These are phyloP conservation scores for Drosophila sp. DNA, from an alignment of 1,140 invertebrate species.

Conservation along the genomic window DNA sequence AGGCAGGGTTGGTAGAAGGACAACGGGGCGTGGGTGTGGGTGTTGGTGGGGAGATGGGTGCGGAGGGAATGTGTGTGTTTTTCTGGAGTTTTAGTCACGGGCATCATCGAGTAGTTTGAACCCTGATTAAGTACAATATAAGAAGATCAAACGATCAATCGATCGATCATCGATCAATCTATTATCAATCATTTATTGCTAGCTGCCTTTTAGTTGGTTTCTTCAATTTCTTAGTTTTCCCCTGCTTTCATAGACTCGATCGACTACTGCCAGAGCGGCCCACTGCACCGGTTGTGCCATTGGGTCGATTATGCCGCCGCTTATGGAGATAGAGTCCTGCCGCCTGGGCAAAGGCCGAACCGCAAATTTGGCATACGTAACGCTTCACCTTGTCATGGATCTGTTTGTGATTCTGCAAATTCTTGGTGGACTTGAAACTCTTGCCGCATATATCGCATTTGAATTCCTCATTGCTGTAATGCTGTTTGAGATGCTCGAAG, in stretches of 20 bases:
- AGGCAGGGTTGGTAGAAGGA: background rate
- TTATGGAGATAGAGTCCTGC: constrained; percentile 83
- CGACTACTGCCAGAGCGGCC: constrained; percentile 50
- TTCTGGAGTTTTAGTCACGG: constrained; percentile 1
- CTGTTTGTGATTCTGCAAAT: constrained; percentile 79
- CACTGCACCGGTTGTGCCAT: constrained; percentile 56
- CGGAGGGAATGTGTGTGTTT: background rate
- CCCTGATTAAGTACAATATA: constrained; percentile 6
- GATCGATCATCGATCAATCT: background rate
- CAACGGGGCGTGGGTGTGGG: too few relatives aligned
- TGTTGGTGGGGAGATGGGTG: background rate
- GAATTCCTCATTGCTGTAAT: constrained; percentile 83
- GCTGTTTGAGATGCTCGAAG: constrained; percentile 83
- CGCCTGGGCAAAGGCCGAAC: constrained; percentile 83
- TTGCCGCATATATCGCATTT: constrained; percentile 83
- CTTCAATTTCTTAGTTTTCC: constrained; percentile 17
- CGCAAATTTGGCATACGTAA: constrained; percentile 82
- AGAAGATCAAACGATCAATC: background rate
- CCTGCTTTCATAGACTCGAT: constrained; percentile 58
- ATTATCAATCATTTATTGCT: constrained; percentile 16
- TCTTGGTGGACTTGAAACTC: constrained; percentile 76
- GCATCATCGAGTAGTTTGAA: background rate
- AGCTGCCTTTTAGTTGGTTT: constrained; percentile 28
- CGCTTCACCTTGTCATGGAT: constrained; percentile 84
- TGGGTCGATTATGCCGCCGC: constrained; percentile 82